These are phyloP conservation scores for Sorex araneus DNA, from an alignment of 2,113 vertebrate genomes.

Conservation along the genomic window DNA sequence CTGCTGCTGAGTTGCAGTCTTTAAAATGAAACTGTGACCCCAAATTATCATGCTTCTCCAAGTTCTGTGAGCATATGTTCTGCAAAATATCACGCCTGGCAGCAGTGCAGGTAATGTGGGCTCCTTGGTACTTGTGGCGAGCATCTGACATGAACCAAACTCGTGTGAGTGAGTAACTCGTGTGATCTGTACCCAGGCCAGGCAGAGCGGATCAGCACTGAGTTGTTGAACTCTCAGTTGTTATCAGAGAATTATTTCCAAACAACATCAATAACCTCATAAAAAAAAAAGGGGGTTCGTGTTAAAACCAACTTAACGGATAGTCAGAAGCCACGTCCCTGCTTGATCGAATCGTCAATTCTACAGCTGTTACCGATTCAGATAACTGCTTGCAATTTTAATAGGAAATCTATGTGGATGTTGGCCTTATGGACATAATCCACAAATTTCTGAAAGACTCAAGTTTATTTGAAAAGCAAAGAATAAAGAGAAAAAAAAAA, in stretches of 20 bases:
- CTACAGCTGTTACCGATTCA: constrained; percentile 23
- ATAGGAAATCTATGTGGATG: background rate
- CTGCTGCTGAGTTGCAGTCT: background rate
- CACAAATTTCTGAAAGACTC: constrained; percentile 8
- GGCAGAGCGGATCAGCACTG: background rate
- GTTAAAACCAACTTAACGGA: constrained; percentile 56
- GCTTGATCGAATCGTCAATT: constrained; percentile 18
- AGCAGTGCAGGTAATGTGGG: background rate
- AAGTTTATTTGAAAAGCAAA: background rate
- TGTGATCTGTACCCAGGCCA: constrained; percentile 23
- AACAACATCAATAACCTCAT: constrained; percentile 30
- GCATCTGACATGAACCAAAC: constrained; percentile 26
- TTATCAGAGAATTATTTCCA: constrained; percentile 33
- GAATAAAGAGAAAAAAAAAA: background rate
- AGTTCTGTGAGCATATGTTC: constrained; percentile 16
- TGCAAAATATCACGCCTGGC: background rate
- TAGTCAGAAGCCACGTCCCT: constrained; percentile 26
- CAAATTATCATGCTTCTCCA: constrained; percentile 11
- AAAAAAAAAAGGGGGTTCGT: background rate
- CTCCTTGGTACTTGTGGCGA: background rate
- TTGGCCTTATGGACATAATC: background rate
- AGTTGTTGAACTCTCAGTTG: constrained; percentile 25
- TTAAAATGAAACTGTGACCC: constrained; percentile 44
- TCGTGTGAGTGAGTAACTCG: background rate
- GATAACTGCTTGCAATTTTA: background rate